Base-by-base conservation (phyloP, 2,113 vertebrate species). In the Boulengeromyrus knoepffleri region DNA sequence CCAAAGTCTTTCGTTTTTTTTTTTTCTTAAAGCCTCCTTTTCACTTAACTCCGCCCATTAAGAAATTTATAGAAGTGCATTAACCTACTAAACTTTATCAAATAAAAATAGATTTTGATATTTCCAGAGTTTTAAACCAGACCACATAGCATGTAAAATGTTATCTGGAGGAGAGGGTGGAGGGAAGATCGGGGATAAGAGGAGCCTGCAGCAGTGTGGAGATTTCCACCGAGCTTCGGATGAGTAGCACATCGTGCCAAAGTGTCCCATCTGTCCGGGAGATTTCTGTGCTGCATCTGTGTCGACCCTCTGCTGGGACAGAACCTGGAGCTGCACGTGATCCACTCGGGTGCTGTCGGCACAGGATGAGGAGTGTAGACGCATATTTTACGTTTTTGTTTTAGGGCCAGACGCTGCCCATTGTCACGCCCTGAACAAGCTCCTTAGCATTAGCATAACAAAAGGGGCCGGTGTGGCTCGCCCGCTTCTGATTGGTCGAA, bases 31-130 rank as follows among this genome's bases (percentile, higher is more conserved):
- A 77, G 50, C 45, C 27, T 88, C 7, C 52, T 12, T 13, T 24
- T 27, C 58, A 13, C 17, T 39, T 42, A 5, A 47, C 66, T 47
- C 58, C 21, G 1, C 42, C 52, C 24, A 39, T 17, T 52, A 50
- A 89, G 70, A 53, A 52, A 89, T 80, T 88, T 66, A 80, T 58
- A 77, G 66, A 89, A 47, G 13, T 13, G 2, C 66, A 89, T 80
- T 89, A 89, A 24, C 87, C 87, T 88, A 88, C 27, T 89, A 83
- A 53, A 53, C 62, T 39, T 77, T 15, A 12, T 36, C 17, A 31
- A 56, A 53, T 89, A 80, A 89, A 83, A 39, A 83, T 80, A 53
- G 70, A 53, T 15, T 21, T 83, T 49, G 47, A 89, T 83, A 42
- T 56, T 88, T 27, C 88, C 53, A 45, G 87, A 21, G 53, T 56